phyloP scores from a whole-genome alignment of 1,140 invertebrate genomes.

The Aleiodes sp. region DNA sequence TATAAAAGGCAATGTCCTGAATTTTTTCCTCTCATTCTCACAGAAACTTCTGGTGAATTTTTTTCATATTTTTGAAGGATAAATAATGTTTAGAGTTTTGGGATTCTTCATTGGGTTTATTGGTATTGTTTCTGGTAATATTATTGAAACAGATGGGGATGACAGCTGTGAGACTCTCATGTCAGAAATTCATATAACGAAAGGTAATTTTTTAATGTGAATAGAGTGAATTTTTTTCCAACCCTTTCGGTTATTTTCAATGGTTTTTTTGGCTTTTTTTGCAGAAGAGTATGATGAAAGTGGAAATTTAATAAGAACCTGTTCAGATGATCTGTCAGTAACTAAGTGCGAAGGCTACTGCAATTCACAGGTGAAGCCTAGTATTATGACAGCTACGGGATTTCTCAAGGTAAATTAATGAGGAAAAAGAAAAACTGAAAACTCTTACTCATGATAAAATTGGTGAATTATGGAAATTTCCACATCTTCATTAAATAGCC shows the following conservation, averaged over 20 bases:
- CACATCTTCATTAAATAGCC: too few relatives aligned
- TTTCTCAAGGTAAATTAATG: constrained; percentile 81
- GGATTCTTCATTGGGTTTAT: background rate
- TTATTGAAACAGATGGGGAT: constrained; percentile 22
- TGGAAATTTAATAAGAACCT: constrained; percentile 81
- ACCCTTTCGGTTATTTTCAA: too few relatives aligned
- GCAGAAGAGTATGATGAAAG: constrained; percentile 88
- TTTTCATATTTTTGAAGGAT: background rate
- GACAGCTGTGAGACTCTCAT: constrained; percentile 82
- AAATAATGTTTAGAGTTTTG: background rate
- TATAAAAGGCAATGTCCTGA: constrained; percentile 56
- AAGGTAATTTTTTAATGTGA: constrained; percentile 70
- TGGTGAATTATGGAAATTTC: too few relatives aligned
- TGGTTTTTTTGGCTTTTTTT: too few relatives aligned
- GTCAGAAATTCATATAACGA: constrained; percentile 81
- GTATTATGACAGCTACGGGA: constrained; percentile 85
- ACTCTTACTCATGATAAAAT: too few relatives aligned
- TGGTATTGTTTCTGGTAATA: background rate
- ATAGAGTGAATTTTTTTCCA: too few relatives aligned
- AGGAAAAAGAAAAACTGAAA: too few relatives aligned
- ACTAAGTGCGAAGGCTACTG: constrained; percentile 92
- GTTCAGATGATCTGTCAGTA: constrained; percentile 85
- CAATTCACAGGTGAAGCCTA: constrained; percentile 89
- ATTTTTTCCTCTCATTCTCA: constrained; percentile 49
- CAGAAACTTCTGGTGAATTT: constrained; percentile 13